Conservation (phyloP, 2,113 vertebrate genomes). For the Macquaria ambigua region DNA sequence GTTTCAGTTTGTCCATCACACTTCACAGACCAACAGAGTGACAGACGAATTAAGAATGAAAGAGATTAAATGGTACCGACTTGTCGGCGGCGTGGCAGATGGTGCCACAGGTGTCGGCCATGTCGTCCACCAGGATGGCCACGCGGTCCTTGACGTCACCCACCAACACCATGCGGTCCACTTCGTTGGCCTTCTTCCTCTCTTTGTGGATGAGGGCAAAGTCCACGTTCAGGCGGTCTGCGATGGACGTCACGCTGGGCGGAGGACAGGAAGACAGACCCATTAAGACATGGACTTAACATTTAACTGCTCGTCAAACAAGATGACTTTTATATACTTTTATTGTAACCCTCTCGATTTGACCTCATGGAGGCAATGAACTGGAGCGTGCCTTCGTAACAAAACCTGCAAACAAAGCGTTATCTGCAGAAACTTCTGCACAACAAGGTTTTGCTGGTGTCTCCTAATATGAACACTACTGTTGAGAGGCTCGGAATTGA, state of each 20-base stretch:
- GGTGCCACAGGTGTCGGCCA: conserved; percentile 97
- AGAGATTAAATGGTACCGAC: conserved; percentile 74
- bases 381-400: neutral
- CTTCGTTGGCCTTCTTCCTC: conserved; percentile 96
- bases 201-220: conserved; percentile 98
- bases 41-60: neutral
- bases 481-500: neutral
- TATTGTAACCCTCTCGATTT: neutral
- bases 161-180: conserved; percentile 97
- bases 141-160: conserved; percentile 94
- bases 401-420: neutral
- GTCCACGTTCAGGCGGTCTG: conserved; percentile 94
- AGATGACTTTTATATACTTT: too few species aligned
- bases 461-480: neutral
- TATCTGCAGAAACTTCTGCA: neutral
- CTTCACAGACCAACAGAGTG: too few species aligned
- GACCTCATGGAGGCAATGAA: neutral
- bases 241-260: conserved; percentile 94
- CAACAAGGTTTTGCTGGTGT: neutral
- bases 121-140: conserved; percentile 95
- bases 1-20: neutral
- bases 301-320: neutral
- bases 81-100: conserved; percentile 95
- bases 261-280: neutral
- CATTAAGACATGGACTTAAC: neutral